A percentile compares a stretch with the other conserved stretches of the same genome.
phyloP scores from a whole-genome alignment of 2,113 vertebrate genomes.

The Agapornis roseicollis region DNA sequence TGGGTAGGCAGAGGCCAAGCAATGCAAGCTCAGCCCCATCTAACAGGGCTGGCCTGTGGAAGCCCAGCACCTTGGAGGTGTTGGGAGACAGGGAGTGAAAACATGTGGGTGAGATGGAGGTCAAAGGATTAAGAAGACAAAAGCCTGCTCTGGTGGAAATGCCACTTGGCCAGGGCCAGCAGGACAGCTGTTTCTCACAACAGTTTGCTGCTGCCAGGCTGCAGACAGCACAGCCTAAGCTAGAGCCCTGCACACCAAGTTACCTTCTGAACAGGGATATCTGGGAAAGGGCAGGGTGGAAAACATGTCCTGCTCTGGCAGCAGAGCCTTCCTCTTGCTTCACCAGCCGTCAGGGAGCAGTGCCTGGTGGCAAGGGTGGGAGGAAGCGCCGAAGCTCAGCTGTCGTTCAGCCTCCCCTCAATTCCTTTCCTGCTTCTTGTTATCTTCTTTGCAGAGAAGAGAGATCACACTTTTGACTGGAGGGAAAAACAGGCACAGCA shows the following conservation, averaged over 20 bases:
- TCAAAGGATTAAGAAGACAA: neutral
- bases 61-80: neutral
- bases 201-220: neutral
- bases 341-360: rapidly evolving
- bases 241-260: neutral
- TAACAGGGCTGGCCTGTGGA: neutral
- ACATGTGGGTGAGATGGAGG: neutral
- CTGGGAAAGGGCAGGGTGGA: neutral
- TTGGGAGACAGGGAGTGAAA: neutral
- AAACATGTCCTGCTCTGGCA: neutral
- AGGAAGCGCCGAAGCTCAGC: neutral
- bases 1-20: neutral
- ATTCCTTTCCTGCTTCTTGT: neutral
- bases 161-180: rapidly evolving
- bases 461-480: neutral
- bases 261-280: neutral
- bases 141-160: neutral
- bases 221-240: neutral
- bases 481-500: neutral
- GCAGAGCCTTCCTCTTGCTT: neutral
- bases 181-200: neutral
- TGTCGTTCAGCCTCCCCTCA: neutral
- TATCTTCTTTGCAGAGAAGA: neutral
- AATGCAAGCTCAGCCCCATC: neutral
- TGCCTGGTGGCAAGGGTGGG: rapidly evolving